Conservation (phyloP, 2,797 vertebrate genomes). For the Ctenopoma multispine region DNA sequence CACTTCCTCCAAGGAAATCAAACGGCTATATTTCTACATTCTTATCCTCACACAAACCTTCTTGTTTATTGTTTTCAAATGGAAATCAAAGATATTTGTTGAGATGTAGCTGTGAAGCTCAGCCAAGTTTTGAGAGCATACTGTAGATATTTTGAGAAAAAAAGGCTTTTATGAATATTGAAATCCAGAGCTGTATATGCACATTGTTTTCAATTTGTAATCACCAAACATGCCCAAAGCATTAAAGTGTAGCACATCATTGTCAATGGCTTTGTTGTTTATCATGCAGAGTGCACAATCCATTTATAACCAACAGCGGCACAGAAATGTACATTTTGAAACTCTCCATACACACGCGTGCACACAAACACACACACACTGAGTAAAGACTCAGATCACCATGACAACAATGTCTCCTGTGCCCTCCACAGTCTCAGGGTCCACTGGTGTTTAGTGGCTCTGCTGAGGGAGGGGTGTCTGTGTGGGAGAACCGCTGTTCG, state of each 20-base stretch:
- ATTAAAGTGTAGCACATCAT: conserved; percentile 65
- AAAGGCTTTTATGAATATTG: conserved; percentile 68
- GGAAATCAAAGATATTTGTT: conserved; percentile 68
- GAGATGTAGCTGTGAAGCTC: conserved; percentile 51
- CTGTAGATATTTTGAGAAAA: conserved; percentile 61
- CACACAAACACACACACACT: conserved; percentile 37
- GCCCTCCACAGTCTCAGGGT: conserved; percentile 83
- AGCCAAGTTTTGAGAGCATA: conserved; percentile 60
- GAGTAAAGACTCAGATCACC: conserved; percentile 72
- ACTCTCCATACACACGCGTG: conserved; percentile 50
- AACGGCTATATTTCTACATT: conserved; percentile 34
- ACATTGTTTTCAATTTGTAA: conserved; percentile 65
- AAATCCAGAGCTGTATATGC: conserved; percentile 61
- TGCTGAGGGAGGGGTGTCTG: conserved; percentile 82
- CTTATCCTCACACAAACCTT: conserved; percentile 33
- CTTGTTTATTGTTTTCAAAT: conserved; percentile 65
- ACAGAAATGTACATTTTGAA: conserved; percentile 52
- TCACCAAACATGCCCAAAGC: conserved; percentile 69
- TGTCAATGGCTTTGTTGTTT: conserved; percentile 70
- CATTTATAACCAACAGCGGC: conserved; percentile 62
- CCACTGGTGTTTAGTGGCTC: conserved; percentile 87
- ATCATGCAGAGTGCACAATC: conserved; percentile 67
- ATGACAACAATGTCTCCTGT: conserved; percentile 78
- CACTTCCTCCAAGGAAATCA: conserved; percentile 46
- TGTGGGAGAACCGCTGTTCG: conserved; percentile 82